A percentile compares a stretch with the other conserved stretches of the same genome.
These are phyloP conservation scores for Drosophila sordidula DNA, from an alignment of 2,888 invertebrate genomes.

Conservation along the genomic window DNA sequence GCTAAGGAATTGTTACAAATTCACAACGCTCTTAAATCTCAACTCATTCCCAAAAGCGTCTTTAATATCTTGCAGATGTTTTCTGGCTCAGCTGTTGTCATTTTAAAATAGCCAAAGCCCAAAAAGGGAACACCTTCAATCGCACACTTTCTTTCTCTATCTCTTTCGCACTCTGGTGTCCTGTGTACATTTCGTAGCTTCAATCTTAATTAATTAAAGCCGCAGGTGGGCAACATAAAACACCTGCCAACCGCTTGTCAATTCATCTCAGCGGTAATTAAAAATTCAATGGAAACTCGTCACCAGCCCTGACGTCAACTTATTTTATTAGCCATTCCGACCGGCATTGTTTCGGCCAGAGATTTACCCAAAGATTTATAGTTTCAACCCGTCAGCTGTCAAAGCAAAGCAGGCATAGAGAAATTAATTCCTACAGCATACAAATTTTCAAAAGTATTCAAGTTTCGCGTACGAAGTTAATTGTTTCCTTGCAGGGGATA, in stretches of 20 bases:
- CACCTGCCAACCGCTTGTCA: constrained; percentile 70
- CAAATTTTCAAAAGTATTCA: neutral
- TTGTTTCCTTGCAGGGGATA: too few relatives aligned
- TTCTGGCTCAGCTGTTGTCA: constrained; percentile 22
- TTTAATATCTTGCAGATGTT: constrained; percentile 37
- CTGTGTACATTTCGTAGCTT: constrained; percentile 17
- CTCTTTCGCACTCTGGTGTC: neutral
- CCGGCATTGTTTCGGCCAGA: constrained; percentile 14
- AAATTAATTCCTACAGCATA: neutral
- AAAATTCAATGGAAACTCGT: constrained; percentile 58
- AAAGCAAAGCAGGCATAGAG: neutral
- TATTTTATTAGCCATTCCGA: constrained; percentile 31
- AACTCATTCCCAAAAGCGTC: constrained; percentile 7
- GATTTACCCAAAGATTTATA: constrained; percentile 30
- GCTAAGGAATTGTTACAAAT: constrained; percentile 1
- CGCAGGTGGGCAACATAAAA: constrained; percentile 47
- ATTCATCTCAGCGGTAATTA: constrained; percentile 61
- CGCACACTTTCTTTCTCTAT: neutral
- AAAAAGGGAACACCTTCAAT: constrained; percentile 19
- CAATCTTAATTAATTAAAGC: constrained; percentile 69
- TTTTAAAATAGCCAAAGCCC: constrained; percentile 16
- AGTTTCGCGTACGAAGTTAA: neutral
- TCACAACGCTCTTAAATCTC: constrained; percentile 19
- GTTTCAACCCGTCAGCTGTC: constrained; percentile 31
- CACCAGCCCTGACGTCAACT: constrained; percentile 29